Conservation (phyloP, 37 sponge, comb jelly and placozoan species). For the Halisarca cf. caerulea region DNA sequence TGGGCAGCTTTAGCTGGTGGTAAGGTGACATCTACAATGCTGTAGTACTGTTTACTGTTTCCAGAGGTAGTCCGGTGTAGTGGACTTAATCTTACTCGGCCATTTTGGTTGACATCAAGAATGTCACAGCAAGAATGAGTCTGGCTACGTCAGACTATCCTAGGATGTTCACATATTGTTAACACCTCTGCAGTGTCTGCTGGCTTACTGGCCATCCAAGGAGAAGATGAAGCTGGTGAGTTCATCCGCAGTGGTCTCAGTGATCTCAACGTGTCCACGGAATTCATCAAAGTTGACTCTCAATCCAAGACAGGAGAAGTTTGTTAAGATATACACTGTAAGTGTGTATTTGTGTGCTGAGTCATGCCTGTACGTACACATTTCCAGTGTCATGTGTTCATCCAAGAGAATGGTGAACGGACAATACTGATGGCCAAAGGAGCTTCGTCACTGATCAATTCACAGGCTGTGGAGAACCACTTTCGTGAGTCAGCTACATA, state of each 20-base stretch:
- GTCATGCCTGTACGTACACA: background rate
- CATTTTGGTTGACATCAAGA: too few relatives aligned
- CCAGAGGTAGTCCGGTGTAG: too few relatives aligned
- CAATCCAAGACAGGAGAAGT: slow-evolving; percentile 19
- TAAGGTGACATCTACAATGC: slow-evolving; percentile 24
- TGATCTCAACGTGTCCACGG: slow-evolving; percentile 56
- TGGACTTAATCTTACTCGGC: background rate
- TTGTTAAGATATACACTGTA: background rate
- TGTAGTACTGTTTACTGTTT: slow-evolving; percentile 15
- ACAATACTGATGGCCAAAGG: slow-evolving; percentile 84
- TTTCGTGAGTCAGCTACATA: slow-evolving; percentile 78
- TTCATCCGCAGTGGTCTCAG: slow-evolving; percentile 54
- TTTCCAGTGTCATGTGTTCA: slow-evolving; percentile 81
- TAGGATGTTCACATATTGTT: too few relatives aligned
- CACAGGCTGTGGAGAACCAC: slow-evolving; percentile 33
- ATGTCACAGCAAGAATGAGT: too few relatives aligned
- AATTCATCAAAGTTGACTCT: slow-evolving; percentile 60
- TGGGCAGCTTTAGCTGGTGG: slow-evolving; percentile 92
- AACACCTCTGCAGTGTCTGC: slow-evolving; percentile 29
- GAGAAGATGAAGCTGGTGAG: slow-evolving; percentile 70
- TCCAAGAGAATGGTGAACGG: slow-evolving; percentile 87
- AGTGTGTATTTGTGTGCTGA: background rate
- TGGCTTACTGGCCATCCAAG: slow-evolving; percentile 85
- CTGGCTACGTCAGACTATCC: too few relatives aligned
- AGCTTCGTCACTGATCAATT: slow-evolving; percentile 74